Base-by-base conservation (phyloP, 1,140 invertebrate genomes). In the Tetragonula clypearis region DNA sequence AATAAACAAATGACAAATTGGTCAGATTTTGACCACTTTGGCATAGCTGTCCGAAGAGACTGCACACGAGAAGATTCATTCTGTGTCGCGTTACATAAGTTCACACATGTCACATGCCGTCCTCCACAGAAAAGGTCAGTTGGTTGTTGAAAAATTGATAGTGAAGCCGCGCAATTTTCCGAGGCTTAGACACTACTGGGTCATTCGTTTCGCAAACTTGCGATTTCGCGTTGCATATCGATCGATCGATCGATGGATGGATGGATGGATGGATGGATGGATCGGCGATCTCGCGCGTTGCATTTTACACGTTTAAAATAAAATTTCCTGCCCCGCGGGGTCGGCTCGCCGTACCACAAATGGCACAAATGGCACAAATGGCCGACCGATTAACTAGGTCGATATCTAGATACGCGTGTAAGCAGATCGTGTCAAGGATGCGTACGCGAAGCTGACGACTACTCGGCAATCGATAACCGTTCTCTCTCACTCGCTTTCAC, bases 371-470 rank as follows among this genome's bases (percentile, higher is more conserved):
- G 35, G 35, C 35, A 35, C 35, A 35, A 35, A 35, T 35, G 35
- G 76, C 76, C 56, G 55, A 56, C n/a, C 41, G 79, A 86, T 89
- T 86, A 88, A 88, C 73, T 88, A 77, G 88, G 88, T 88, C 86
- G 87, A 77, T 83, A 77, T 77, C 78, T 53, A 30, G 66, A 65
- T 60, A 76, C 85, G 73, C 81, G 84, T 65, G 35, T 23, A 78
- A 84, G 84, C 60, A 71, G 79, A 86, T 65, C 60, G 76, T 87
- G 89, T 91, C 90, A 90, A 91, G 89, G 90, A 91, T 90, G 75
- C 68, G 65, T 69, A 77, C 81, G 85, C 83, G 35, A 84, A 82
- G 68, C 82, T 79, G 79, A 41, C 41, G 41, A 8, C 6, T 49
- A 8, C n/a, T 62, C 66, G 60, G 56, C 21, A 53, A 84, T 84